These are phyloP conservation scores for Acronicta alni DNA, from an alignment of 2,888 invertebrate genomes.

Conservation along the genomic window DNA sequence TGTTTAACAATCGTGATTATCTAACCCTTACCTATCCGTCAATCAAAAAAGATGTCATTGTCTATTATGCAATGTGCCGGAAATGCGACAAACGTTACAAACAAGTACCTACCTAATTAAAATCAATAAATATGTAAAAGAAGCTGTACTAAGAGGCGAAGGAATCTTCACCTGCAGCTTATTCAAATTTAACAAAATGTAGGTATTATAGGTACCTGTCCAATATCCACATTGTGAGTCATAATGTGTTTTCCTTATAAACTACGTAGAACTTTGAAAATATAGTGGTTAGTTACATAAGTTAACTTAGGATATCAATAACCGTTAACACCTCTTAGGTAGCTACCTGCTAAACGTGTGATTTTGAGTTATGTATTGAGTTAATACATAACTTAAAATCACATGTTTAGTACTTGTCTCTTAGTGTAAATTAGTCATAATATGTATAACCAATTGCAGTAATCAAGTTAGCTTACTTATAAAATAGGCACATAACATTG, in stretches of 20 bases:
- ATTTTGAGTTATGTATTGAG: too few relatives aligned
- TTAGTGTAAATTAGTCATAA: constrained; percentile 12
- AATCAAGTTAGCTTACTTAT: not conserved
- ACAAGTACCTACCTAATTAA: constrained; percentile 3
- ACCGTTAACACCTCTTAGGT: constrained; percentile 14
- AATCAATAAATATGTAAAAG: too few relatives aligned
- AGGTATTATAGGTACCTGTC: too few relatives aligned
- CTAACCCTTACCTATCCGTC: constrained; percentile 45
- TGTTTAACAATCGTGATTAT: constrained; percentile 39
- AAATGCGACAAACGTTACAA: constrained; percentile 35
- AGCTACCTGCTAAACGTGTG: too few relatives aligned
- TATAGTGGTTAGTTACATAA: constrained; percentile 15
- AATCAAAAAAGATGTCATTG: constrained; percentile 44
- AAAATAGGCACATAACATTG: too few relatives aligned
- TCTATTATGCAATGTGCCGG: constrained; percentile 48
- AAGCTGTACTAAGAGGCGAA: too few relatives aligned
- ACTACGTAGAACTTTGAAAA: constrained; percentile 7
- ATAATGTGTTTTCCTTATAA: constrained; percentile 40
- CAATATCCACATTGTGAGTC: too few relatives aligned
- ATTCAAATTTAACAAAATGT: constrained; percentile 17
- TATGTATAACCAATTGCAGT: constrained; percentile 2
- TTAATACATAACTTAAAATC: not conserved
- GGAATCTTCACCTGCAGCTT: too few relatives aligned
- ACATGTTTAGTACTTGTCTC: constrained; percentile 15
- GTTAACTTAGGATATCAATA: constrained; percentile 10